Evolutionary conservation across 1,140 invertebrate genomes (phyloP).

Genomic region (Muscidifurax raptorellus): DNA sequence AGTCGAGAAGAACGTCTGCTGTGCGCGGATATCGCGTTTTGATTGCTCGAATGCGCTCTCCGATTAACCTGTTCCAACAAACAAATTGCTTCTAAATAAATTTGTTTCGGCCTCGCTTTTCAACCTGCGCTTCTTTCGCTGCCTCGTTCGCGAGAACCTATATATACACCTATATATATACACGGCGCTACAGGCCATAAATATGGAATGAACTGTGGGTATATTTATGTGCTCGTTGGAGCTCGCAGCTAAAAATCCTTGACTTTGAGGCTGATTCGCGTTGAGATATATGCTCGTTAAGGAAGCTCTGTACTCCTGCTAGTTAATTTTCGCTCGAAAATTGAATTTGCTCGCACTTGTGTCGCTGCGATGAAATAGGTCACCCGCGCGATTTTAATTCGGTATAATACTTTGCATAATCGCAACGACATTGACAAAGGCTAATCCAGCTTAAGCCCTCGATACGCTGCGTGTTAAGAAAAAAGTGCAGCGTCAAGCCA

Average conservation of each 20-base stretch:
- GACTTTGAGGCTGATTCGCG: background rate
- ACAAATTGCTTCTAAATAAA: slow-evolving; percentile 46
- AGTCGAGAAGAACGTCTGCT: slow-evolving; percentile 9
- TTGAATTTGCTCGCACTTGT: background rate
- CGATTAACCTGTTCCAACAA: slow-evolving; percentile 68
- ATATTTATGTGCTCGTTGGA: background rate
- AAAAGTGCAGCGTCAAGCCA: background rate
- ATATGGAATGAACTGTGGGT: background rate
- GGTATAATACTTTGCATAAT: background rate
- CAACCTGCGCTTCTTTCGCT: slow-evolving; percentile 9
- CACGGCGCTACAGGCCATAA: background rate
- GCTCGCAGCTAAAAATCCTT: background rate
- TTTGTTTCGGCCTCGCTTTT: slow-evolving; percentile 9
- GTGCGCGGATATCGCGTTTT: slow-evolving; percentile 60
- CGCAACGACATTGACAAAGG: background rate
- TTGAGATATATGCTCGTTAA: background rate
- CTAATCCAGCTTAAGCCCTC: background rate
- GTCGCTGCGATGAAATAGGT: background rate
- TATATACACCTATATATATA: slow-evolving; percentile 42
- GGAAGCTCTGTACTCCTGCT: background rate
- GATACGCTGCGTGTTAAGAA: background rate
- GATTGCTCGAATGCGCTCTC: slow-evolving; percentile 63
- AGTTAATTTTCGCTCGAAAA: background rate
- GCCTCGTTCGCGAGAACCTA: slow-evolving; percentile 22
- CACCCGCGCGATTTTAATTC: background rate